Base-by-base conservation (phyloP, 2,113 vertebrate species). In the Collichthys lucidus region DNA sequence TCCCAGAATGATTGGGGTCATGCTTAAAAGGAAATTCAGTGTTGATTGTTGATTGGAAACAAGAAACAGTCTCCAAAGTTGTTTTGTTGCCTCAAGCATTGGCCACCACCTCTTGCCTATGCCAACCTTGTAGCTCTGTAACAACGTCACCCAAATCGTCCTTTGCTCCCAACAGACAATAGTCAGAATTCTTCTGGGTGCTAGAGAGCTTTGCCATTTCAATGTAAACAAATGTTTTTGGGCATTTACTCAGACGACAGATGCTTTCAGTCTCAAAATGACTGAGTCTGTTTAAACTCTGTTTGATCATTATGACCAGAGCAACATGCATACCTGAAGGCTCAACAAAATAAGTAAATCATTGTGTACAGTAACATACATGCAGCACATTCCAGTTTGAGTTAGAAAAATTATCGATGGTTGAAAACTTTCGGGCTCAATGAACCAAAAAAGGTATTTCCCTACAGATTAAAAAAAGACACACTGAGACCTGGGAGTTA, bases 371-470 rank as follows among this genome's bases (percentile, higher is more conserved):
- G 0, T 8, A 20, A 64, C 42, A 65, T 31, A 20, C 12, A 53
- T 15, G 26, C 14, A 40, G 15, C 31, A 68, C 17, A 16, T 53
- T 82, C 17, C n/a, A 79, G 14, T 86, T 79, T 55, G 22, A 85
- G 12, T 59, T 50, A 56, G 35, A 65, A 47, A 72, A 60, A 73
- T 67, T n/a, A n/a, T 60, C 53, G 35, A 69, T 60, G 66, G 4
- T 59, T 82, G 72, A 82, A 57, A 86, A 74, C 50, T 84, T 59
- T 15, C 22, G 11, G 55, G 35, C 11, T 68, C 50, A 79, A 17
- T 81, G 70, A 76, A 90, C 61, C 55, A 70, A 72, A 69, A 59
- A 78, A 29, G 4, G 26, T 31, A 26, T 80, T 61, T 71, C 49
- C 52, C 61, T 49, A 14, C 11, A 78, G 61, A 76, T 80, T 75